Evolutionary conservation across 2,113 vertebrate genomes (phyloP), one percentile per base, ranked within the genome.

Genomic region (Leucopsar rothschildi): DNA sequence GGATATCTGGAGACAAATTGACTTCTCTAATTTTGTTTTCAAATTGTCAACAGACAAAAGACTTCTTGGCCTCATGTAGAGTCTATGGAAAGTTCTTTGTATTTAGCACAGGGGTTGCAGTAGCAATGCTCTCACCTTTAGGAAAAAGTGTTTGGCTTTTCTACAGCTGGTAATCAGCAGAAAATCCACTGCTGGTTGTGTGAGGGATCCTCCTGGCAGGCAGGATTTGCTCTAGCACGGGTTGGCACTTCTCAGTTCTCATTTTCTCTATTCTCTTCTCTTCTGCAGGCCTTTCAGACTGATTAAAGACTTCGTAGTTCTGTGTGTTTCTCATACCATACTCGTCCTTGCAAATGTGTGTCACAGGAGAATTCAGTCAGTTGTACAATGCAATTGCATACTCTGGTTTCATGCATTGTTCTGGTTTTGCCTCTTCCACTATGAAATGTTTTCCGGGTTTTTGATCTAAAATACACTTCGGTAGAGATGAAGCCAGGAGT

Each of bases 81-180:
- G 21, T 45, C 40, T 49, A 1, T 13, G 42, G 42, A 4, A 63
- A n/a, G 18, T 21, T 75, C 33, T 81, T 42, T 86, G 20, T 75
- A 7, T 0, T 0, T 18, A 1, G 27, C 15, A 6, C 15, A 78
- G 35, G 35, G 8, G 4, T 15, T 66, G 22, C 5, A 23, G 8
- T 29, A 45, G 25, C 44, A 45, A 11, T 37, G 39, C 11, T 35
- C n/a, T 39, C 17, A 14, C 5, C 8, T 45, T 17, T 29, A 49
- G 42, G 12, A 21, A 5, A 0, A 68, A 4, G 13, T 0, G 0
- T 35, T 22, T 59, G 28, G 24, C 9, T 80, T 57, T 80, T 39
- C 12, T 18, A 4, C 0, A 0, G 29, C 10, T 37, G 24, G 3
- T 50, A 8, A 22, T 15, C 2, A 5, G 21, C 14, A 81, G 72